A percentile compares a stretch with the other conserved stretches of the same genome.
phyloP scores from a whole-genome alignment of 2,797 vertebrate genomes.

The Agapornis canus region DNA sequence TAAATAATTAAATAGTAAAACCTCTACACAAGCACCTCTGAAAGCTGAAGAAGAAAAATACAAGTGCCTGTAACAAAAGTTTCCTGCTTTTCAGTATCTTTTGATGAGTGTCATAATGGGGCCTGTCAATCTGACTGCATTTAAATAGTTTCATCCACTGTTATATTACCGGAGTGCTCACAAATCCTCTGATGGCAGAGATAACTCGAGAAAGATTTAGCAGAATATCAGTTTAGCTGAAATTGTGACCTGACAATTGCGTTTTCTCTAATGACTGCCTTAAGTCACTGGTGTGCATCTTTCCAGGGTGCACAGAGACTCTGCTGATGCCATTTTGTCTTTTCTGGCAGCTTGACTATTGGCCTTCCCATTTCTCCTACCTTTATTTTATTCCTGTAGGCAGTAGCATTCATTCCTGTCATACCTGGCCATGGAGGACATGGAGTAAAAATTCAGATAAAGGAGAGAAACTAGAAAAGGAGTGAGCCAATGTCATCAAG shows the following conservation, averaged over 20 bases:
- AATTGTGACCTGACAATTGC: neutral
- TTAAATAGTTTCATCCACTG: neutral
- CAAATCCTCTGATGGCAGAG: neutral
- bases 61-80: neutral
- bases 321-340: neutral
- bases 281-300: neutral
- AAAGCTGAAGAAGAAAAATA: slow-evolving; percentile 10
- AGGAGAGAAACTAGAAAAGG: neutral
- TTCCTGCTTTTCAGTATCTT: slow-evolving; percentile 27
- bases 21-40: neutral
- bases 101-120: neutral
- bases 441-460: neutral
- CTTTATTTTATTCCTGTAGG: neutral
- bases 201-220: neutral
- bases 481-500: neutral
- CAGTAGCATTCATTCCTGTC: neutral
- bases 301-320: neutral
- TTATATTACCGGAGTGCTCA: neutral
- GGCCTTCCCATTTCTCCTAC: neutral
- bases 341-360: neutral
- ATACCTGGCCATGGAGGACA: neutral
- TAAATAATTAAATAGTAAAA: slow-evolving; percentile 5
- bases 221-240: neutral
- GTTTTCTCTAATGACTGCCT: neutral
- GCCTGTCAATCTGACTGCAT: slow-evolving; percentile 2